phyloP scores from a whole-genome alignment of 2,113 vertebrate species.

The Oenanthe oenanthe region DNA sequence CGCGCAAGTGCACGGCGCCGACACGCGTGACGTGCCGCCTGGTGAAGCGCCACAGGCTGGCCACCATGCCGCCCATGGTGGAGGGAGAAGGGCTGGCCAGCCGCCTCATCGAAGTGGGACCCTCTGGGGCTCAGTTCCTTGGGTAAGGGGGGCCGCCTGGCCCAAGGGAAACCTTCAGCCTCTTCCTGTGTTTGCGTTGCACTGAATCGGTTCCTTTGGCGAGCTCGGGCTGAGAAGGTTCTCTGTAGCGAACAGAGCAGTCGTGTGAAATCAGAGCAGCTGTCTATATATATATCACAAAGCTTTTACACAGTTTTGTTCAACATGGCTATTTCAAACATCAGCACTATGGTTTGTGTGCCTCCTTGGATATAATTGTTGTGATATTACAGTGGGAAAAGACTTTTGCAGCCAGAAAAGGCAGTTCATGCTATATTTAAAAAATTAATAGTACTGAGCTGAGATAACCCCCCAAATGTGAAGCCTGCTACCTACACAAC shows the following conservation, averaged over 20 bases:
- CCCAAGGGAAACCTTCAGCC: neutral
- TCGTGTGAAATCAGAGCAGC: neutral
- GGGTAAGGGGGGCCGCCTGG: slow-evolving; percentile 84
- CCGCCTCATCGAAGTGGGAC: slow-evolving; percentile 94
- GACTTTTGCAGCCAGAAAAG: neutral
- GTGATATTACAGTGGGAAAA: neutral
- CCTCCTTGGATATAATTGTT: neutral
- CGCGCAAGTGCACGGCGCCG: slow-evolving; percentile 93
- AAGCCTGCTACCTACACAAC: neutral
- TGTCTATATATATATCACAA: neutral
- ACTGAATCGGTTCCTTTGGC: neutral
- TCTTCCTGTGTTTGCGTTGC: neutral
- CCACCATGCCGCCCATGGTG: slow-evolving; percentile 96
- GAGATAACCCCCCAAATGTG: neutral
- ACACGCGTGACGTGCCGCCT: slow-evolving; percentile 94
- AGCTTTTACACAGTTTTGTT: neutral
- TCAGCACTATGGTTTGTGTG: neutral
- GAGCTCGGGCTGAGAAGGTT: neutral
- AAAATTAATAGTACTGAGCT: neutral
- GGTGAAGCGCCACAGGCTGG: slow-evolving; percentile 94
- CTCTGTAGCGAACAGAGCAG: neutral
- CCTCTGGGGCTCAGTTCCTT: slow-evolving; percentile 96
- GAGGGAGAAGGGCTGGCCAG: slow-evolving; percentile 95
- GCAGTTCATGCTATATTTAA: neutral
- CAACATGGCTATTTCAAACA: neutral